A percentile compares a stretch with the other conserved stretches of the same genome.
These are phyloP conservation scores for Oligia fasciuncula DNA, from an alignment of 2,888 invertebrate genomes.

Conservation along the genomic window DNA sequence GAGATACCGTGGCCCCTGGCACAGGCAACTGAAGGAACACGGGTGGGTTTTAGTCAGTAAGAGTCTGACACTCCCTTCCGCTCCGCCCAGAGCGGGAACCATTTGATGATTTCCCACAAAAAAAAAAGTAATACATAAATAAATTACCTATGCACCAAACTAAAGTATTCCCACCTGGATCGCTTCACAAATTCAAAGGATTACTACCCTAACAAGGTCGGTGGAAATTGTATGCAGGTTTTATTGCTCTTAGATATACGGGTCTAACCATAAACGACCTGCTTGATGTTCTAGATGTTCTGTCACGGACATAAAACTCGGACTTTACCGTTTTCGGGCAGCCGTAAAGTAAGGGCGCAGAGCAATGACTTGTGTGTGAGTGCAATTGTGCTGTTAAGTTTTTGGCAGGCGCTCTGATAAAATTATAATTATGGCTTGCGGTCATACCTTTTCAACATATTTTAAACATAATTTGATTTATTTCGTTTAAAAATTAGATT, in stretches of 20 bases:
- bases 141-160: neutral
- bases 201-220: constrained; percentile 61
- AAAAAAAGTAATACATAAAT: neutral
- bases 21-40: no score
- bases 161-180: constrained; percentile 21
- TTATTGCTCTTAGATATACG: constrained; percentile 72
- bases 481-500: neutral
- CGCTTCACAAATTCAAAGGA: constrained; percentile 41
- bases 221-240: constrained; percentile 72
- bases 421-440: neutral
- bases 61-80: no score
- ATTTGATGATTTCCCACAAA: no score
- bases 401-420: constrained; percentile 47
- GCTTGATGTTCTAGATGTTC: constrained; percentile 53
- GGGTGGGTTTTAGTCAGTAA: no score
- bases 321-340: constrained; percentile 59
- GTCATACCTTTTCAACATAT: neutral
- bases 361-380: constrained; percentile 51
- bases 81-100: no score
- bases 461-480: neutral
- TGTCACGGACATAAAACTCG: constrained; percentile 63
- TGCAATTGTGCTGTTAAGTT: constrained; percentile 57
- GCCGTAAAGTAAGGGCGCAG: constrained; percentile 49
- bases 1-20: no score
- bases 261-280: constrained; percentile 63